These are phyloP conservation scores for Heliconius ismenius DNA, from an alignment of 2,888 invertebrate genomes.

Conservation along the genomic window DNA sequence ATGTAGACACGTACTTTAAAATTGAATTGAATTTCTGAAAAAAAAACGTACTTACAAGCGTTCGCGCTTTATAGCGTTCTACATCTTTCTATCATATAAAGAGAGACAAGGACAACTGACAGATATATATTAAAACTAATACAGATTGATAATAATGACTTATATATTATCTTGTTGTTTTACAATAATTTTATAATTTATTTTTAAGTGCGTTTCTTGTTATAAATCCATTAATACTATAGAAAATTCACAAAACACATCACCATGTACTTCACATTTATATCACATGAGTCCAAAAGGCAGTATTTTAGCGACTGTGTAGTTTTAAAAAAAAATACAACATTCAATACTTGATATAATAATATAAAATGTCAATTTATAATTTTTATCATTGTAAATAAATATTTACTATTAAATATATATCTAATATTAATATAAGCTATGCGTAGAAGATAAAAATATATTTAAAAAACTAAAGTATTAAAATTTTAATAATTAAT, in stretches of 20 bases:
- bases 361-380: too few relatives aligned
- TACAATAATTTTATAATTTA: background rate
- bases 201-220: slow-evolving; percentile 5
- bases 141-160: background rate
- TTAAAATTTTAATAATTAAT: too few relatives aligned
- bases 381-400: too few relatives aligned
- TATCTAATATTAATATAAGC: too few relatives aligned
- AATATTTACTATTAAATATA: too few relatives aligned
- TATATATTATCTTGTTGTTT: background rate
- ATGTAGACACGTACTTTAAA: slow-evolving; percentile 4
- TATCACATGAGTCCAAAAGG: slow-evolving; percentile 46
- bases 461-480: too few relatives aligned
- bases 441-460: too few relatives aligned
- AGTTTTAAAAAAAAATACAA: too few relatives aligned
- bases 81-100: slow-evolving; percentile 9
- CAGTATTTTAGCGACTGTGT: slow-evolving; percentile 41
- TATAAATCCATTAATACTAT: slow-evolving; percentile 10
- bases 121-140: background rate
- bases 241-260: slow-evolving; percentile 12
- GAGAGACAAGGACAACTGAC: background rate
- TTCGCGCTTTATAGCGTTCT: background rate
- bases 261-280: slow-evolving; percentile 4
- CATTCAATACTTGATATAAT: too few relatives aligned
- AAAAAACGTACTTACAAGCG: too few relatives aligned
- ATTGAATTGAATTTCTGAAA: background rate